These are phyloP conservation scores for Tuberolachnus salignus DNA, from an alignment of 2,888 invertebrate species.

Conservation along the genomic window DNA sequence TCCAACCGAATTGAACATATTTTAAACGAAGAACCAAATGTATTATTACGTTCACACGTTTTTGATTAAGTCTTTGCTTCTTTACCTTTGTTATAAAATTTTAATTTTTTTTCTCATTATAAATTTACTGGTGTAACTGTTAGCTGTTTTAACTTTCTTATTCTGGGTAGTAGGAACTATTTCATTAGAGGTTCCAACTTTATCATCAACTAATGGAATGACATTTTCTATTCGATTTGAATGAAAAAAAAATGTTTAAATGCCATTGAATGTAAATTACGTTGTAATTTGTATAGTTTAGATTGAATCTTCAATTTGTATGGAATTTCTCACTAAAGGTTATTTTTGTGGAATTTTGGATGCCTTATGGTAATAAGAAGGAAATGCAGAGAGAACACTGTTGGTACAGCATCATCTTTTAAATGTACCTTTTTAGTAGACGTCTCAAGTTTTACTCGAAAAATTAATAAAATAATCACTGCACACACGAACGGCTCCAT, in stretches of 20 bases:
- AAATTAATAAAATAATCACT: no score
- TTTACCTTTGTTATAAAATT: conserved; percentile 17
- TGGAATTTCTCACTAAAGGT: no score
- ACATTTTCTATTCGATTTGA: conserved; percentile 2
- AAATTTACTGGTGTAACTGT: conserved; percentile 9
- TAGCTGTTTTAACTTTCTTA: conserved; percentile 23
- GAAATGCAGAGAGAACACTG: no score
- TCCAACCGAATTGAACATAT: conserved; percentile 46
- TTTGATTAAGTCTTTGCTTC: conserved; percentile 27
- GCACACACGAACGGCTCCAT: no score
- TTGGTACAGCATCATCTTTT: no score
- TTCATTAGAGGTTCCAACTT: conserved; percentile 17
- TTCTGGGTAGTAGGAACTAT: conserved; percentile 21
- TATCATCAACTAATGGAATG: conserved; percentile 22
- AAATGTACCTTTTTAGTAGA: no score
- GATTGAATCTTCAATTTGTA: no score
- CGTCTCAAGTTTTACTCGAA: no score
- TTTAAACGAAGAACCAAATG: conserved; percentile 24
- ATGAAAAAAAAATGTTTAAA: conserved; percentile 15
- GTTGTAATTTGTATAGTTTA: conserved; percentile 1
- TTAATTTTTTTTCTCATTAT: not conserved
- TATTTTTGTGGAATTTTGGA: no score
- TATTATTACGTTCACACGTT: not conserved
- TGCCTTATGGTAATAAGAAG: no score
- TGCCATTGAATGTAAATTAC: not conserved